Evolutionary conservation across 2,797 vertebrate species (phyloP).

Genomic region (Anguilla obscura): DNA sequence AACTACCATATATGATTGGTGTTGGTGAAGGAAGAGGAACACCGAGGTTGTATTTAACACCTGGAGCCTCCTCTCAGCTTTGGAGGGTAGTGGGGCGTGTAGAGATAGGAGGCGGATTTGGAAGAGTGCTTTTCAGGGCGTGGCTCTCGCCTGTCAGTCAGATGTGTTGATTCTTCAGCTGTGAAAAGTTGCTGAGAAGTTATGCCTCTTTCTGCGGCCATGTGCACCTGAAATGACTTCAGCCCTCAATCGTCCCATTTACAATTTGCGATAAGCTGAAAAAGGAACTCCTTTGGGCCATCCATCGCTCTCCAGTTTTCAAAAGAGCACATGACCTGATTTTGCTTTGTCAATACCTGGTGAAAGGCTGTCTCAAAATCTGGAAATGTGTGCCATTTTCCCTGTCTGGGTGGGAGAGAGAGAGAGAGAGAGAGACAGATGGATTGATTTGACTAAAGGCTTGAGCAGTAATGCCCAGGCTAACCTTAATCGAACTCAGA

Average conservation of each 20-base stretch:
- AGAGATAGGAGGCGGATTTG: not conserved
- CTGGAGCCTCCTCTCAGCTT: not conserved
- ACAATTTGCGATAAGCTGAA: not conserved
- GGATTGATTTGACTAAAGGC: not conserved
- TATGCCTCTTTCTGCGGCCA: not conserved
- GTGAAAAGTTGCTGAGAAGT: not conserved
- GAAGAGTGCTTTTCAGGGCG: not conserved
- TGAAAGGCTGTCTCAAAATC: not conserved
- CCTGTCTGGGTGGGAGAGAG: not conserved
- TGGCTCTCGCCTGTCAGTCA: not conserved
- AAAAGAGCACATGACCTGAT: not conserved
- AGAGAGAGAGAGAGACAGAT: not conserved
- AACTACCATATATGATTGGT: not conserved
- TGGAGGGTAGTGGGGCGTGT: not conserved
- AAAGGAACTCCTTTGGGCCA: not conserved
- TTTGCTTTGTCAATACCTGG: not conserved
- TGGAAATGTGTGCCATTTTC: not conserved
- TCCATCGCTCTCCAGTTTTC: not conserved
- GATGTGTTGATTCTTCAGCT: not conserved
- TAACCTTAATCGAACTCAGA: constrained; percentile 2
- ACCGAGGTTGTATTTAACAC: not conserved
- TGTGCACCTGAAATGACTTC: not conserved
- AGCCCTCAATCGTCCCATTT: not conserved
- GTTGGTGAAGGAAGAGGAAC: not conserved
- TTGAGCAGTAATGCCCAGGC: constrained; percentile 8